Base-by-base conservation (phyloP, 2,113 vertebrate species). In the Petaurus breviceps region DNA sequence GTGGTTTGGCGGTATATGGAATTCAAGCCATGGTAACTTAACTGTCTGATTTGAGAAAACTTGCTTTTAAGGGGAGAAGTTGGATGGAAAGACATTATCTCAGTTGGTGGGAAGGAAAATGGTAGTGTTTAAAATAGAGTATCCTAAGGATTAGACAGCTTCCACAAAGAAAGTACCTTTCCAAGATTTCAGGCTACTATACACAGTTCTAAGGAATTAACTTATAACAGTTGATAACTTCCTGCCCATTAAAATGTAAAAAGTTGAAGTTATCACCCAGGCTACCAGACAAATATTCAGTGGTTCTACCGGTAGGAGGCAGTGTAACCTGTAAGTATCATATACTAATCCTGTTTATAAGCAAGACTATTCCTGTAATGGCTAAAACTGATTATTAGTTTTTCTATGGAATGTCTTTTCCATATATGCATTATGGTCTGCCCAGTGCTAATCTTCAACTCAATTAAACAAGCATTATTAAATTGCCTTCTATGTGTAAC, bases 391-490 rank as follows among this genome's bases (percentile, higher is more conserved):
- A n/a, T n/a, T 3, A 6, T 24, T 23, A 49, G 47, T 61, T 53
- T 25, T 8, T 1, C 9, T 25, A 23, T 28, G 0, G 14, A 23
- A 23, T 8, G 37, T 14, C 1, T 46, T 9, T 0, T 37, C 6
- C 47, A 49, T 37, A 24, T 43, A 57, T 31, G 50, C 0, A 43
- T 50, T 50, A 28, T 37, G 49, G 0, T 22, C 90, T 26, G n/a
- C 7, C 31, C 0, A 0, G 8, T 47, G 2, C 31, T 3, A 37
- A 0, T 0, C 0, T 8, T 2, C n/a, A 84, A 77, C 19, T n/a
- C 14, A 77, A 84, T 43, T 43, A 43, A 84, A 43, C n/a, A 84
- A 84, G 6, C n/a, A 84, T 43, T 84, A 84, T 84, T 84, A 84
- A 43, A 43, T 84, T 84, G n/a, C 12, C 16, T 84, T 8, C 68